Evolutionary conservation across 2,888 invertebrate species (phyloP).

Genomic region (Drosophila conformis): DNA sequence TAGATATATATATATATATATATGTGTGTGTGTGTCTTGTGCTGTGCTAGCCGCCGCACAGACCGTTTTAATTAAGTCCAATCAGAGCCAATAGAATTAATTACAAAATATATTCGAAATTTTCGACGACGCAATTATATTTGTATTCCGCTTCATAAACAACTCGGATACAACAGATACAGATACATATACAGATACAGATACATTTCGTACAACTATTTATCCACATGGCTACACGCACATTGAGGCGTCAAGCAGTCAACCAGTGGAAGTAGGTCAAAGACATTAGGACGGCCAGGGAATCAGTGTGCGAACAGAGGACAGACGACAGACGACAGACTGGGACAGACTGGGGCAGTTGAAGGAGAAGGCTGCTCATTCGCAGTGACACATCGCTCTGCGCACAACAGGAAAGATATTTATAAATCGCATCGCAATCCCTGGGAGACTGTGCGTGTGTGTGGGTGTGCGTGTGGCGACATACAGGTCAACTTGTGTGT

Average conservation of each 20-base stretch:
- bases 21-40: neutral
- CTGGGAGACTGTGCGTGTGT: slow-evolving; percentile 9
- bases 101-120: slow-evolving; percentile 56
- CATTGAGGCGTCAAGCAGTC: slow-evolving; percentile 30
- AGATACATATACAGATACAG: slow-evolving; percentile 3
- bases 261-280: slow-evolving; percentile 61
- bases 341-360: slow-evolving; percentile 3
- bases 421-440: slow-evolving; percentile 58
- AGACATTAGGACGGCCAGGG: slow-evolving; percentile 33
- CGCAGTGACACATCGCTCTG: slow-evolving; percentile 61
- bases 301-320: slow-evolving; percentile 27
- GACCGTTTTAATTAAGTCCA: slow-evolving; percentile 70
- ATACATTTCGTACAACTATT: slow-evolving; percentile 19
- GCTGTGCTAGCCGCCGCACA: slow-evolving; percentile 5
- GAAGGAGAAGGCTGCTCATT: slow-evolving; percentile 25
- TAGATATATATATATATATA: too few relatives aligned
- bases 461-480: slow-evolving; percentile 6
- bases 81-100: slow-evolving; percentile 77
- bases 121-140: slow-evolving; percentile 66
- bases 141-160: slow-evolving; percentile 59
- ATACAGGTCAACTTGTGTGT: slow-evolving; percentile 43
- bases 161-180: slow-evolving; percentile 16
- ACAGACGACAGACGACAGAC: slow-evolving; percentile 14
- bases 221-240: slow-evolving; percentile 38
- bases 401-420: slow-evolving; percentile 58